These are phyloP conservation scores for Augochlorella aurata DNA, from an alignment of 2,888 invertebrate species.

Conservation along the genomic window DNA sequence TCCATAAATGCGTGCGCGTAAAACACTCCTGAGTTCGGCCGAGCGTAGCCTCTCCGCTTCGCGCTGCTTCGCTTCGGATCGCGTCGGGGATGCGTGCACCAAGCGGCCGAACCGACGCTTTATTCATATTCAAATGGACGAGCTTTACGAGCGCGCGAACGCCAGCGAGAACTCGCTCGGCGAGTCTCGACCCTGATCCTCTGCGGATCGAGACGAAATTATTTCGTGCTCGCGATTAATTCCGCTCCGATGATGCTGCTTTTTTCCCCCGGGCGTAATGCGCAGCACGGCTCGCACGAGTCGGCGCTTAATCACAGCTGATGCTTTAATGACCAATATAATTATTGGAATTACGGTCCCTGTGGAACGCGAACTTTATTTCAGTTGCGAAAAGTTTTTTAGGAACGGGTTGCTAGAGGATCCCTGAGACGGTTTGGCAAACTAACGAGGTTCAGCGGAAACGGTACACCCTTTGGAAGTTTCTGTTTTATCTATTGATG, in stretches of 20 bases:
- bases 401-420: too few species aligned
- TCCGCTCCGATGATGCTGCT: background rate
- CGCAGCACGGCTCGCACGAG: too few species aligned
- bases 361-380: too few species aligned
- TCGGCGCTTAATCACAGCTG: too few species aligned
- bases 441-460: too few species aligned
- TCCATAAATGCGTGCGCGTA: slow-evolving; percentile 81
- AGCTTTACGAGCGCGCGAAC: slow-evolving; percentile 76
- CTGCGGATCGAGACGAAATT: background rate
- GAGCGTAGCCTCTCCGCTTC: slow-evolving; percentile 29
- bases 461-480: too few species aligned
- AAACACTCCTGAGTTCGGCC: slow-evolving; percentile 74
- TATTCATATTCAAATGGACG: slow-evolving; percentile 81
- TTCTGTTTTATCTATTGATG: too few species aligned
- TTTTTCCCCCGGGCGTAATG: background rate
- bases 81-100: slow-evolving; percentile 29
- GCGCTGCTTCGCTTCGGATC: too few species aligned
- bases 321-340: too few species aligned
- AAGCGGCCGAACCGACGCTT: slow-evolving; percentile 69
- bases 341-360: too few species aligned
- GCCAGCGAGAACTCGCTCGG: slow-evolving; percentile 39
- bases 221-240: background rate
- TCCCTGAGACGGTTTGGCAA: too few species aligned
- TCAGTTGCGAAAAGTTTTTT: too few species aligned
- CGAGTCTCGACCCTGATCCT: background rate